Conservation (phyloP, 2,113 vertebrate genomes). For the Pyxicephalus adspersus region DNA sequence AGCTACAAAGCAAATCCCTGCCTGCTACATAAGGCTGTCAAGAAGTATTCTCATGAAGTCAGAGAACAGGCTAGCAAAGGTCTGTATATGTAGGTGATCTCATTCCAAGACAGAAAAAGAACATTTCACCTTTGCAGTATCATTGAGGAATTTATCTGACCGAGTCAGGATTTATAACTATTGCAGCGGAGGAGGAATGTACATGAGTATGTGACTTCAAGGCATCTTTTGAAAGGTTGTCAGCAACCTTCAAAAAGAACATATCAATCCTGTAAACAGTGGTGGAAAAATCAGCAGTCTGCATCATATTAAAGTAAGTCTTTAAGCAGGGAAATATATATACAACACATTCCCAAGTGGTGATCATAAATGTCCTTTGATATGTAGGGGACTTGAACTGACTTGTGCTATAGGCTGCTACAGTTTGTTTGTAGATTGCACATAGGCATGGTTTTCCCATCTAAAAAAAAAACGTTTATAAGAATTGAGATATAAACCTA, state of each 20-base stretch:
- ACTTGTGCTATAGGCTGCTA: background rate
- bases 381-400: background rate
- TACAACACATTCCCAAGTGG: background rate
- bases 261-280: background rate
- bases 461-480: too few species aligned
- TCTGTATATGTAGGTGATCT: slow-evolving; percentile 29
- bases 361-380: background rate
- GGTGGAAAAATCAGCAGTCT: background rate
- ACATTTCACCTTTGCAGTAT: slow-evolving; percentile 23
- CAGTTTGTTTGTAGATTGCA: background rate
- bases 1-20: background rate
- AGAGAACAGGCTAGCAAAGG: background rate
- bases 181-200: slow-evolving; percentile 32
- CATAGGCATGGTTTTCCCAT: too few species aligned
- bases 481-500: too few species aligned
- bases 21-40: background rate
- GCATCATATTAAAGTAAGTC: background rate
- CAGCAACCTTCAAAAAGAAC: slow-evolving; percentile 9
- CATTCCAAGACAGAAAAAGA: slow-evolving; percentile 1
- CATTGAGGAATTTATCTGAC: slow-evolving; percentile 21
- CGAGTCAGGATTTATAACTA: background rate
- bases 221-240: slow-evolving; percentile 25
- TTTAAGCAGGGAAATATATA: background rate
- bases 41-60: background rate
- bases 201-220: slow-evolving; percentile 35